Evolutionary conservation across 2,888 invertebrate species (phyloP).

Genomic region (Leucoma salicis): DNA sequence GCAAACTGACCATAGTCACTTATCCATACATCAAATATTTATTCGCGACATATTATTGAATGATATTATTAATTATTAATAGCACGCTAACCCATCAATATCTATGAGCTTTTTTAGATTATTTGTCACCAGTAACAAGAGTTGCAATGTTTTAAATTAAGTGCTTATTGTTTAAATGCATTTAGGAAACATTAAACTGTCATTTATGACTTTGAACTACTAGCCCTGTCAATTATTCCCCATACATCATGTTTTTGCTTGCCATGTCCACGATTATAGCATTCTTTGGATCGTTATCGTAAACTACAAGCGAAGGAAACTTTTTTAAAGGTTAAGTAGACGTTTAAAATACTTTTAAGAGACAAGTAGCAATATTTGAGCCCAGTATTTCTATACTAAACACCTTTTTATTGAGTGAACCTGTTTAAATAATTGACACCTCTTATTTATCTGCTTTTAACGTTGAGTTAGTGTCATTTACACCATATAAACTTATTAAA

Average conservation of each 20-base stretch:
- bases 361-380: conserved; percentile 12
- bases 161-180: conserved; percentile 42
- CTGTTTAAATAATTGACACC: background rate
- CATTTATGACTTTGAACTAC: conserved; percentile 15
- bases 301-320: conserved; percentile 40
- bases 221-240: conserved; percentile 29
- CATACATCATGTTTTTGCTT: conserved; percentile 36
- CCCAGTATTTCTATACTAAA: background rate
- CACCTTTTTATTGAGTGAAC: background rate
- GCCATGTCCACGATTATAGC: conserved; percentile 32
- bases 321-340: conserved; percentile 46
- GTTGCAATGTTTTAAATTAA: conserved; percentile 40
- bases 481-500: background rate
- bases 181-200: conserved; percentile 37
- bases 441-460: background rate
- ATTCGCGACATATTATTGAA: conserved; percentile 54
- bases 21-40: conserved; percentile 55
- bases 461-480: background rate
- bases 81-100: conserved; percentile 63
- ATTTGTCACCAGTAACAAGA: conserved; percentile 66
- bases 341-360: conserved; percentile 26
- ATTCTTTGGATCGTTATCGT: conserved; percentile 44
- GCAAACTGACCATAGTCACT: conserved; percentile 34
- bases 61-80: conserved; percentile 62
- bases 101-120: conserved; percentile 55